These are phyloP conservation scores for Echinometra lucunter DNA, from an alignment of 53 echinoderm and acorn worm genomes.

Conservation along the genomic window DNA sequence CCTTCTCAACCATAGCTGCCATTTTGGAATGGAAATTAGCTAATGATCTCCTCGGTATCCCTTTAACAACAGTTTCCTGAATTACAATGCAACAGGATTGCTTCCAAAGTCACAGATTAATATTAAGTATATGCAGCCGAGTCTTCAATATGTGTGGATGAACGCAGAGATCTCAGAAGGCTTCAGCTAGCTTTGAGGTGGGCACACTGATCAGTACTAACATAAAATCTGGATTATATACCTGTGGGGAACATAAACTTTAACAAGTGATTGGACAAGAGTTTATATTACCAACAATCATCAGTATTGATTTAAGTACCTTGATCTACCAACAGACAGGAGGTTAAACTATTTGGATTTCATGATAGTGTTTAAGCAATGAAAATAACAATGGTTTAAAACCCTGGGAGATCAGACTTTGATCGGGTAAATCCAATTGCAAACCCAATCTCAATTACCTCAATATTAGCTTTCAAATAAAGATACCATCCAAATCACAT, in stretches of 20 bases:
- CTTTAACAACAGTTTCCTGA: not conserved
- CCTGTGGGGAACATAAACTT: not conserved
- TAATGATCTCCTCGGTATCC: not conserved
- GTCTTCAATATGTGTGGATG: too few relatives aligned
- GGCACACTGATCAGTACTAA: not conserved
- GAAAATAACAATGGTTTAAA: not conserved
- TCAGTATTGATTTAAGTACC: not conserved
- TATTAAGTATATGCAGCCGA: not conserved
- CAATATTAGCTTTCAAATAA: not conserved
- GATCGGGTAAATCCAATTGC: not conserved
- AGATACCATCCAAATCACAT: not conserved
- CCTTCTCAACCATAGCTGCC: not conserved
- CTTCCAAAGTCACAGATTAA: not conserved
- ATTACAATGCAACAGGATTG: not conserved
- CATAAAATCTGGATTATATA: not conserved
- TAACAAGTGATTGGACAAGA: not conserved
- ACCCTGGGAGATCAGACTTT: not conserved
- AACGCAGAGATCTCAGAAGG: not conserved
- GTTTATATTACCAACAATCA: not conserved
- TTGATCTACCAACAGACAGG: not conserved
- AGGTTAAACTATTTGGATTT: too few relatives aligned
- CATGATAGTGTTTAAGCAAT: not conserved
- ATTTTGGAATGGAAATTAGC: constrained; percentile 10
- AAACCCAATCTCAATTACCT: not conserved
- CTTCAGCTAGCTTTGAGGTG: not conserved